A percentile compares a stretch with the other conserved stretches of the same genome.
Evolutionary conservation across 2,888 invertebrate genomes (phyloP).

Genomic region (Axea sp.): DNA sequence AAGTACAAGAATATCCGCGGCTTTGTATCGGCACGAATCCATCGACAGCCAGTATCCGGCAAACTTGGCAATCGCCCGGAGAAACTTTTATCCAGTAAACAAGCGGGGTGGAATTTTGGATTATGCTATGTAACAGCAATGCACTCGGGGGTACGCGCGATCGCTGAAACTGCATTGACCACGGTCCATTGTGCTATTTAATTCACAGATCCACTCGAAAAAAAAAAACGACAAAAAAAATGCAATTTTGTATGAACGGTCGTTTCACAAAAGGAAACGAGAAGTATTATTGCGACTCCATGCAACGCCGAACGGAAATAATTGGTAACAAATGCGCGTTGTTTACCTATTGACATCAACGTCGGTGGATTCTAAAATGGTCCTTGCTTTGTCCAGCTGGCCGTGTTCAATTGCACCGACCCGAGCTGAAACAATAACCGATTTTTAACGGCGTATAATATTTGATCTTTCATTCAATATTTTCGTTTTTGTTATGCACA

Average conservation of each 20-base stretch:
- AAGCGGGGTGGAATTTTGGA: conserved; percentile 16
- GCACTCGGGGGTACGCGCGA: too few relatives aligned
- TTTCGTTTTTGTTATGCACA: too few relatives aligned
- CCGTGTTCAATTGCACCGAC: conserved; percentile 98
- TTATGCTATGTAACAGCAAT: conserved; percentile 24
- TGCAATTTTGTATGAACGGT: too few relatives aligned
- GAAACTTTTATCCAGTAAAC: conserved; percentile 42
- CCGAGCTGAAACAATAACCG: conserved; percentile 84
- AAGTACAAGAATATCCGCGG: conserved; percentile 26
- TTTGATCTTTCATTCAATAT: neutral
- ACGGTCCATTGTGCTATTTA: too few relatives aligned
- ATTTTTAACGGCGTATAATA: conserved; percentile 16
- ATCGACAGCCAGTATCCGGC: conserved; percentile 10
- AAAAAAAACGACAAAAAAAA: too few relatives aligned
- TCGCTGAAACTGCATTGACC: too few relatives aligned
- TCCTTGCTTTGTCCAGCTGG: conserved; percentile 93
- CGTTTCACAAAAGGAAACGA: too few relatives aligned
- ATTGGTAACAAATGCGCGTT: neutral
- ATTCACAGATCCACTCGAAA: too few relatives aligned
- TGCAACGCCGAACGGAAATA: too few relatives aligned
- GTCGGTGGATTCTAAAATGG: conserved; percentile 94
- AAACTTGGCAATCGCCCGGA: conserved; percentile 21
- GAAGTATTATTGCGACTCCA: too few relatives aligned
- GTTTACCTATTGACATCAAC: conserved; percentile 95
- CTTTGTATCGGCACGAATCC: conserved; percentile 16